Evolutionary conservation across 1,140 invertebrate species (phyloP).

Genomic region (Drosophila athabasca): DNA sequence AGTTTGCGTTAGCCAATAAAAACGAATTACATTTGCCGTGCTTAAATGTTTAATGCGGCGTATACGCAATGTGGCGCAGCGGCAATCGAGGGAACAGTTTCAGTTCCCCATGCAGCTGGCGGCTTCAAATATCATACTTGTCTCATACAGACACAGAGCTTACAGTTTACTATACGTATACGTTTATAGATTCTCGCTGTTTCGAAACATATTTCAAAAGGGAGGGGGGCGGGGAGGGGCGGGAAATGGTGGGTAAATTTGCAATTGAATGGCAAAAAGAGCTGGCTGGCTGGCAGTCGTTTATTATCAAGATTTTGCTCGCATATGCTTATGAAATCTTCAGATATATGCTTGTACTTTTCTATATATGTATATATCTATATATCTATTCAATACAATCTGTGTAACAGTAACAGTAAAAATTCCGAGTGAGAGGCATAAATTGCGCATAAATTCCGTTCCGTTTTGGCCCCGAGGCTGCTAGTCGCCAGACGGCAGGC

Average conservation of each 20-base stretch:
- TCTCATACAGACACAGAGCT: background rate
- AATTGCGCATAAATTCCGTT: constrained; percentile 77
- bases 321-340: constrained; percentile 67
- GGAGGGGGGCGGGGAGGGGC: too few species aligned
- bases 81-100: constrained; percentile 16
- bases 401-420: constrained; percentile 56
- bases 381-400: constrained; percentile 79
- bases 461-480: constrained; percentile 42
- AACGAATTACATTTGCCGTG: constrained; percentile 61
- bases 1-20: constrained; percentile 26
- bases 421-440: constrained; percentile 68
- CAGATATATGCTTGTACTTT: background rate
- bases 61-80: constrained; percentile 66
- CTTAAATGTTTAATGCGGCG: constrained; percentile 60
- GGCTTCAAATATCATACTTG: constrained; percentile 47
- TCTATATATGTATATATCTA: constrained; percentile 66
- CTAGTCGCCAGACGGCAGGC: constrained; percentile 35
- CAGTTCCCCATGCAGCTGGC: constrained; percentile 3
- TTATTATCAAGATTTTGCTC: constrained; percentile 63
- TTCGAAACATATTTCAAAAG: constrained; percentile 53
- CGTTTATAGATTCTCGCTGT: constrained; percentile 15
- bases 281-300: constrained; percentile 35
- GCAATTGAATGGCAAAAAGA: constrained; percentile 64
- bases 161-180: constrained; percentile 9
- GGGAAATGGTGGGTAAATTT: constrained; percentile 46